These are phyloP conservation scores for Hirundichthys speculiger DNA, from an alignment of 2,113 vertebrate species.

Conservation along the genomic window DNA sequence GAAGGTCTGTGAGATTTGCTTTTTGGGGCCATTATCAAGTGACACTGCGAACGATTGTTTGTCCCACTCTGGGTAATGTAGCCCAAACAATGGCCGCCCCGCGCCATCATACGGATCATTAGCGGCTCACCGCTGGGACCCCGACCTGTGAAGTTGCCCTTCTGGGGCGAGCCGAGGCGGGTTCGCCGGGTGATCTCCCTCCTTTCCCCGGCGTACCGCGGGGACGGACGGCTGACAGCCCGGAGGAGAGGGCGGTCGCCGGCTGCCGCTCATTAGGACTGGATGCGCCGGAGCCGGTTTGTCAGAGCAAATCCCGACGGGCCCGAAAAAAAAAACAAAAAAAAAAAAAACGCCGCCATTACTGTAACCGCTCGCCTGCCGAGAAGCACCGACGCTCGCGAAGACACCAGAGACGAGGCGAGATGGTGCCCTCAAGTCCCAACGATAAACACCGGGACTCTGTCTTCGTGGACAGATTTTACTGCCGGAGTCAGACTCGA, in stretches of 20 bases:
- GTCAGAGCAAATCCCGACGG: slow-evolving; percentile 42
- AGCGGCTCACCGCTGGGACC: slow-evolving; percentile 58
- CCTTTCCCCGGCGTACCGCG: slow-evolving; percentile 6
- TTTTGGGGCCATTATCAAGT: slow-evolving; percentile 75
- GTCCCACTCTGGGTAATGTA: slow-evolving; percentile 70
- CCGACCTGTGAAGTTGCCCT: slow-evolving; percentile 43
- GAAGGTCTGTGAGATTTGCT: slow-evolving; percentile 73
- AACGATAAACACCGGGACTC: slow-evolving; percentile 41
- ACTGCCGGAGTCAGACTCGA: slow-evolving; percentile 4
- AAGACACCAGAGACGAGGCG: slow-evolving; percentile 25
- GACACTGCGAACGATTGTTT: slow-evolving; percentile 74
- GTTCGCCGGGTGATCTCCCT: slow-evolving; percentile 33
- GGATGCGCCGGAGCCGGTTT: slow-evolving; percentile 45
- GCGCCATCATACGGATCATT: slow-evolving; percentile 66
- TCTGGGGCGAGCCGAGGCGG: slow-evolving; percentile 27
- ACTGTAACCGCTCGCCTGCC: slow-evolving; percentile 18
- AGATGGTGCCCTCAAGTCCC: slow-evolving; percentile 36
- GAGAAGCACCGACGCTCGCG: slow-evolving; percentile 23
- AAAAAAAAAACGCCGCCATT: slow-evolving; percentile 28
- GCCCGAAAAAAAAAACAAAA: too few relatives aligned
- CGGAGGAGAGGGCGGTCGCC: slow-evolving; percentile 37
- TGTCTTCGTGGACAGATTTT: slow-evolving; percentile 18
- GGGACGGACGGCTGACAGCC: slow-evolving; percentile 55
- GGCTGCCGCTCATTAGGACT: slow-evolving; percentile 61
- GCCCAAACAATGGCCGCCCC: slow-evolving; percentile 71